Evolutionary conservation across 2,888 invertebrate species (phyloP).

Genomic region (Dicyrtoma fusca): DNA sequence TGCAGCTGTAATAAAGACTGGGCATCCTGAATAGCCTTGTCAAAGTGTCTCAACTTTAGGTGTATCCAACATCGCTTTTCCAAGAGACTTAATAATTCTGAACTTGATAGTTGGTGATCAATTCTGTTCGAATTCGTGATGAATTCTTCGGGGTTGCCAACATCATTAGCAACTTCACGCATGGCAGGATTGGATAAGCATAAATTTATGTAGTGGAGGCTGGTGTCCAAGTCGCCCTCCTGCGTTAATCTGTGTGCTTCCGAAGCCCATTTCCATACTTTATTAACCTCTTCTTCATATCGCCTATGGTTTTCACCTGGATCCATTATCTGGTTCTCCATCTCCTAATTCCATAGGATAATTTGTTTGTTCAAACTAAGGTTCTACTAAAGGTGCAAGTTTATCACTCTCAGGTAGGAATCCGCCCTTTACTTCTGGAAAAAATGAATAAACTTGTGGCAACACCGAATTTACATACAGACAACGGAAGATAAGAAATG

Average conservation of each 20-base stretch:
- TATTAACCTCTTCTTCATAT: background rate
- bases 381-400: too few species aligned
- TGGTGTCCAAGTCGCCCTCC: constrained; percentile 44
- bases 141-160: too few species aligned
- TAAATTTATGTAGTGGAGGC: constrained; percentile 46
- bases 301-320: constrained; percentile 2
- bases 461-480: too few species aligned
- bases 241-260: constrained; percentile 45
- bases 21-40: constrained; percentile 48
- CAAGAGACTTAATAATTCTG: constrained; percentile 38
- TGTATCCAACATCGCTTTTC: constrained; percentile 53
- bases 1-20: constrained; percentile 47
- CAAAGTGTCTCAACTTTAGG: constrained; percentile 48
- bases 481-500: too few species aligned
- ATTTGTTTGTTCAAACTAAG: too few species aligned
- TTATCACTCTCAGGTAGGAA: too few species aligned
- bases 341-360: too few species aligned
- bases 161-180: background rate
- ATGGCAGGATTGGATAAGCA: constrained; percentile 35
- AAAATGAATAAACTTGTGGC: too few species aligned
- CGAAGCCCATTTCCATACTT: constrained; percentile 34
- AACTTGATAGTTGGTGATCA: too few species aligned
- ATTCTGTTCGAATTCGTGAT: too few species aligned
- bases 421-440: too few species aligned
- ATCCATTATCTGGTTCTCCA: too few species aligned